phyloP scores from a whole-genome alignment of 1,140 invertebrate genomes.

The Calosoma granatense region DNA sequence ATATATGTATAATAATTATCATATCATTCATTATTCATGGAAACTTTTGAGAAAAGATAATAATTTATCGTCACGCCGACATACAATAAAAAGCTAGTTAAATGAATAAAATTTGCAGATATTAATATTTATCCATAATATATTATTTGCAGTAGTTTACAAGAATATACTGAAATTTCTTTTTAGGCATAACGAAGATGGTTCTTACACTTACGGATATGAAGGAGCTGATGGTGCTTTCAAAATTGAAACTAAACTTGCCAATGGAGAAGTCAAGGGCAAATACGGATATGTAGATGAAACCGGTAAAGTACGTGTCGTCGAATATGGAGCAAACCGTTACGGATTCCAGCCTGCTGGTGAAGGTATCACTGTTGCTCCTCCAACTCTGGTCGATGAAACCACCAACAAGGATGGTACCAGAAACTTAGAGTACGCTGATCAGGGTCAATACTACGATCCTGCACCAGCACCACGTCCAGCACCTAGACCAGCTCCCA shows the following conservation, averaged over 20 bases:
- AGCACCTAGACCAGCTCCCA: slow-evolving; percentile 21
- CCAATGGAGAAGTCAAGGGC: slow-evolving; percentile 68
- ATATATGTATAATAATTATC: no score
- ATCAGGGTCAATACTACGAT: slow-evolving; percentile 38
- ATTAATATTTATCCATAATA: no score
- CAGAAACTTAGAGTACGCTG: slow-evolving; percentile 36
- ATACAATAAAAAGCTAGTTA: no score
- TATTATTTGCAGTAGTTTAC: no score
- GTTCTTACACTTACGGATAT: slow-evolving; percentile 79
- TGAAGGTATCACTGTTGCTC: slow-evolving; percentile 75
- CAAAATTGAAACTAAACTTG: slow-evolving; percentile 74
- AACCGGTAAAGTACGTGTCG: slow-evolving; percentile 64
- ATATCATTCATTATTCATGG: no score
- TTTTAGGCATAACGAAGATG: slow-evolving; percentile 76
- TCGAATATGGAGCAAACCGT: slow-evolving; percentile 81
- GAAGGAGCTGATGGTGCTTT: slow-evolving; percentile 75
- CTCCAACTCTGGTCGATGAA: slow-evolving; percentile 67
- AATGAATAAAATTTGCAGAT: no score
- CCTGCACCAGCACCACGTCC: slow-evolving; percentile 27
- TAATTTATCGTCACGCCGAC: no score
- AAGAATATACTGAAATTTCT: no score
- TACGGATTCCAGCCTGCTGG: slow-evolving; percentile 77
- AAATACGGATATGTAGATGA: slow-evolving; percentile 83
- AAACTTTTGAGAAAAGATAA: no score
- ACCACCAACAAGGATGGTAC: slow-evolving; percentile 42